Base-by-base conservation (phyloP, 2,797 vertebrate species). In the Heterohyrax brucei region DNA sequence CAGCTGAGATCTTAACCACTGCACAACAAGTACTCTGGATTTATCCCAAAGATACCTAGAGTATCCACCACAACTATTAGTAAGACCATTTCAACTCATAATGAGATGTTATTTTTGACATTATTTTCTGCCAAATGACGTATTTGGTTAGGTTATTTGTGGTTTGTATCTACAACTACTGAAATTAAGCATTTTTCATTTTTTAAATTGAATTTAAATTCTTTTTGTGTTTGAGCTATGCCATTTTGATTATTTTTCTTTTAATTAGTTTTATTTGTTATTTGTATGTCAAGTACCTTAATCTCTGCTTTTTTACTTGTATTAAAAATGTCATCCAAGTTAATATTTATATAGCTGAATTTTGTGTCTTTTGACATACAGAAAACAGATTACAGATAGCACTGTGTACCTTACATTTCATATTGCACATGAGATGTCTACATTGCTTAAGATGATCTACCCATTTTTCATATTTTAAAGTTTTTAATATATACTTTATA, bases 261-360 rank as follows among this genome's bases (percentile, higher is more conserved):
- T 92, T 48, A 68, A 80, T 79, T 91, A 50, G 39, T 68, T 68
- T 87, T 19, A 22, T 61, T 94, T 48, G 9, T 18, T n/a, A 80
- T 87, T 72, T 94, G 59, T 84, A 24, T 5, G 8, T 6, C 26
- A 62, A 88, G 30, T 24, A 53, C 13, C 8, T 53, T 53, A 53
- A 53, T 53, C 50, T 13, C 50, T 53, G 8, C 8, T 53, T 13
- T 88, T 26, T 2, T 14, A 90, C 56, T 88, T 75, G 13, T 44
- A 28, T 18, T 46, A 2, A 10, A 94, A 68, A 10, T 68, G 87
- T 70, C 79, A 87, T 19, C 5, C 16, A 87, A 53, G n/a, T 82
- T 86, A 72, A 75, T 21, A 77, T 56, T 85, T 66, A 44, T 46
- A 21, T 61, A 12, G 12, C 75, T n/a, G 4, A 33, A 64, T 79